phyloP scores from a whole-genome alignment of 2,113 vertebrate genomes.

The Physeter macrocephalus region DNA sequence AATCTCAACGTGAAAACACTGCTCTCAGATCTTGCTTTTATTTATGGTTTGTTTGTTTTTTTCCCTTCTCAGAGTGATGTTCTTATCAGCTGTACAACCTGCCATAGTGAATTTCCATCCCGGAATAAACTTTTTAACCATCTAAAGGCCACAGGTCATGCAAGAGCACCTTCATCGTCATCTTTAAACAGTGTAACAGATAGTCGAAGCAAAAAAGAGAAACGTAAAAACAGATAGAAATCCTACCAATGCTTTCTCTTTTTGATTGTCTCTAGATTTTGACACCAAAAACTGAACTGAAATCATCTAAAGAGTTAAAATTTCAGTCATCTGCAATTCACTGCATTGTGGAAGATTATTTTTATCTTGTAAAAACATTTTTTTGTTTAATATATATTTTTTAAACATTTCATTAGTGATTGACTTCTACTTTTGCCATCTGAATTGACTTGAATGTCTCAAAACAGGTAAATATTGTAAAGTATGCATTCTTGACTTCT shows the following conservation, averaged over 20 bases:
- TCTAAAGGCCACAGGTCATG: conserved; percentile 91
- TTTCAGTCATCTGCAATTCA: conserved; percentile 30
- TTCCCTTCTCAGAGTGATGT: conserved; percentile 79
- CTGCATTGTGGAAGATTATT: conserved; percentile 50
- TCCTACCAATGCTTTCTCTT: conserved; percentile 7
- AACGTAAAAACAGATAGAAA: conserved; percentile 87
- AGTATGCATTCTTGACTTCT: conserved; percentile 21
- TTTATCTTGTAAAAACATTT: conserved; percentile 53
- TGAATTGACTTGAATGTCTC: conserved; percentile 24
- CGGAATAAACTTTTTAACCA: conserved; percentile 97
- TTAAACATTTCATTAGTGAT: conserved; percentile 54
- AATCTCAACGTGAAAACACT: not conserved
- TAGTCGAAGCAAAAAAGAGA: conserved; percentile 88
- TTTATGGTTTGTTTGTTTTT: not conserved
- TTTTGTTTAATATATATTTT: conserved; percentile 67
- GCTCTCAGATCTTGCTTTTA: not conserved
- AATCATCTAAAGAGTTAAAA: conserved; percentile 59
- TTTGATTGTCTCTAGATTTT: conserved; percentile 19
- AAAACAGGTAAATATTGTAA: conserved; percentile 52
- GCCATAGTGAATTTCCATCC: conserved; percentile 87
- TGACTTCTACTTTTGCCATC: conserved; percentile 39
- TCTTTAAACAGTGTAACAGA: conserved; percentile 62
- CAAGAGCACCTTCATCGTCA: conserved; percentile 75
- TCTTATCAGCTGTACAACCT: conserved; percentile 86
- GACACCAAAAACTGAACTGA: conserved; percentile 62